Conservation (phyloP, 1,140 invertebrate genomes). For the Leucophenga varia region DNA sequence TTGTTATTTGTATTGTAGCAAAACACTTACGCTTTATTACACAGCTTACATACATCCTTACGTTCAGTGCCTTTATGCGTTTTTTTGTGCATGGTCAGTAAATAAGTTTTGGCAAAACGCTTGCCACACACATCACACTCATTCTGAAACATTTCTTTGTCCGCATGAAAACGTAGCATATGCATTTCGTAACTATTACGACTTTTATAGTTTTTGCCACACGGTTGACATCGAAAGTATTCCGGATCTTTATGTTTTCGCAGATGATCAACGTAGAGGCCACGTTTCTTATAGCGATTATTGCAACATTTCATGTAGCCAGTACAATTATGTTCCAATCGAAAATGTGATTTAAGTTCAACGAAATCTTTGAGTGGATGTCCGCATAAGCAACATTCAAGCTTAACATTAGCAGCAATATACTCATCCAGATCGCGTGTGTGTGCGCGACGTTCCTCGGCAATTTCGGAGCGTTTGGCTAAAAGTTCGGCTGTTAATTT, state of each 20-base stretch:
- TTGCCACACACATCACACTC: conserved; percentile 35
- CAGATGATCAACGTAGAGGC: conserved; percentile 38
- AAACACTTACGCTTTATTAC: conserved; percentile 34
- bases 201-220: conserved; percentile 38
- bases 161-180: conserved; percentile 42
- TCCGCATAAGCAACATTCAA: conserved; percentile 34
- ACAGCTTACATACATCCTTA: conserved; percentile 34
- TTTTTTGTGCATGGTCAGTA: conserved; percentile 43
- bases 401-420: conserved; percentile 40
- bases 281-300: conserved; percentile 43
- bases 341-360: conserved; percentile 41
- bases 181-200: conserved; percentile 45
- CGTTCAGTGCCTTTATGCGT: conserved; percentile 40
- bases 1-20: not conserved
- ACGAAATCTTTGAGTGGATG: conserved; percentile 29
- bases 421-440: conserved; percentile 39
- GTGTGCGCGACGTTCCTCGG: conserved; percentile 22
- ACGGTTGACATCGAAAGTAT: conserved; percentile 37
- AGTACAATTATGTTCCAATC: conserved; percentile 26
- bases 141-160: conserved; percentile 39
- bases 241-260: conserved; percentile 45
- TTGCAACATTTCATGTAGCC: conserved; percentile 47
- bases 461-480: not conserved
- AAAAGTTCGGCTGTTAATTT: conserved; percentile 5
- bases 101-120: conserved; percentile 43